These are phyloP conservation scores for Chiroxiphia lanceolata DNA, from an alignment of 2,797 vertebrate genomes.

Conservation along the genomic window DNA sequence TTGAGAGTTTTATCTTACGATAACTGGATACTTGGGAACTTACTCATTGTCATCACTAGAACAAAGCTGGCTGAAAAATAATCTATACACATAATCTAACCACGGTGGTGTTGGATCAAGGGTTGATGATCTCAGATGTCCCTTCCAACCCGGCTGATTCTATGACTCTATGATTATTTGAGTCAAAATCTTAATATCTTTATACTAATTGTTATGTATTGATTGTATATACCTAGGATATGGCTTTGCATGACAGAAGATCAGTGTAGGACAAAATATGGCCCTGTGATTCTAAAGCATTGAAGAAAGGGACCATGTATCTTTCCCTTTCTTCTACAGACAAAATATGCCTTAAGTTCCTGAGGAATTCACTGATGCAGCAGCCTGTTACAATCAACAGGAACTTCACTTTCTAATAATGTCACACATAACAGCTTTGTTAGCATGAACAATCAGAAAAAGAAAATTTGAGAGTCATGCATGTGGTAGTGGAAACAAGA, in stretches of 20 bases:
- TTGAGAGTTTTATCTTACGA: background rate
- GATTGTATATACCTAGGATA: background rate
- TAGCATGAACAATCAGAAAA: background rate
- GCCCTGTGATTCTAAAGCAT: background rate
- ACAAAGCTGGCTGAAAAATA: background rate
- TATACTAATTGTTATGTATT: background rate
- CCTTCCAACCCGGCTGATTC: too few species aligned
- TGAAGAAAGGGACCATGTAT: rapidly evolving
- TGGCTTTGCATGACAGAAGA: background rate
- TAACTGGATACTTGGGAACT: background rate
- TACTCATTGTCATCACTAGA: background rate
- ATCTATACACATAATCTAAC: too few species aligned
- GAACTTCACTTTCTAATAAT: background rate
- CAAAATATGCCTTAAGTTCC: background rate
- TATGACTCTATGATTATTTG: background rate
- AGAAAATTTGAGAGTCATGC: background rate
- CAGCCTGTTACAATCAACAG: background rate
- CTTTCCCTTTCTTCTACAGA: background rate
- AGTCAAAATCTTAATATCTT: background rate
- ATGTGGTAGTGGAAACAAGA: background rate
- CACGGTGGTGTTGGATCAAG: too few species aligned
- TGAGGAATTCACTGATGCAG: background rate
- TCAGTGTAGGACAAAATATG: background rate
- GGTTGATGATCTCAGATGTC: too few species aligned
- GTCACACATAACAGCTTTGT: background rate